A percentile compares a stretch with the other conserved stretches of the same genome.
These are phyloP conservation scores for Herpetotheres cachinnans DNA, from an alignment of 2,113 vertebrate genomes.

Conservation along the genomic window DNA sequence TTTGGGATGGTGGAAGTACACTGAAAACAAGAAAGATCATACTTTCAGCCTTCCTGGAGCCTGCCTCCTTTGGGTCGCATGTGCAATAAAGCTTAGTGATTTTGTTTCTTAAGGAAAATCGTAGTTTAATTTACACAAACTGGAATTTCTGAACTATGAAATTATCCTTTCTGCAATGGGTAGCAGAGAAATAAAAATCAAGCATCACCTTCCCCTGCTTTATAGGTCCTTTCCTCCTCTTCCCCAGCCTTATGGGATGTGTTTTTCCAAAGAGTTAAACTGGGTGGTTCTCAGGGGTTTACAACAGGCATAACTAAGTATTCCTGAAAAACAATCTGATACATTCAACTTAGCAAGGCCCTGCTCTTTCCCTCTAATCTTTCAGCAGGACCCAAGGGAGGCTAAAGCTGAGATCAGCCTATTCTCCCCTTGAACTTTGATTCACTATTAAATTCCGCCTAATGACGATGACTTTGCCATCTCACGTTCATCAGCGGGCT, in stretches of 20 bases:
- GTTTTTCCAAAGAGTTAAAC: constrained; percentile 77
- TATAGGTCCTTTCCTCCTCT: neutral
- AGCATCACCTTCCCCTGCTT: neutral
- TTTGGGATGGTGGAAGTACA: neutral
- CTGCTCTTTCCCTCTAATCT: constrained; percentile 95
- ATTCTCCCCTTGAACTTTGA: constrained; percentile 98
- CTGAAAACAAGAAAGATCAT: neutral
- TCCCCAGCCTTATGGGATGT: neutral
- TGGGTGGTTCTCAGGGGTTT: constrained; percentile 73
- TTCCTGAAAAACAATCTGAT: constrained; percentile 95
- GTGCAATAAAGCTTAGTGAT: rapidly evolving
- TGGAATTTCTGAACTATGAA: neutral
- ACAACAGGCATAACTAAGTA: constrained; percentile 75
- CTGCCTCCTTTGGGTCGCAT: neutral
- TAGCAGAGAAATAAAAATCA: neutral
- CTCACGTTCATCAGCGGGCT: constrained; percentile 85
- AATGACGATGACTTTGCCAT: constrained; percentile 90
- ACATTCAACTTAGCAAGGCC: constrained; percentile 93
- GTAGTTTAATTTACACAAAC: neutral
- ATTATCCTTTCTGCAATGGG: neutral
- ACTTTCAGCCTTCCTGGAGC: neutral
- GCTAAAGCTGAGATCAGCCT: constrained; percentile 93
- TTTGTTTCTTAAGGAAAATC: neutral
- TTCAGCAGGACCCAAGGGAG: constrained; percentile 98
- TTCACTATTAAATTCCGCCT: constrained; percentile 99